Conservation (phyloP, 2,797 vertebrate species). For the Avahi laniger region DNA sequence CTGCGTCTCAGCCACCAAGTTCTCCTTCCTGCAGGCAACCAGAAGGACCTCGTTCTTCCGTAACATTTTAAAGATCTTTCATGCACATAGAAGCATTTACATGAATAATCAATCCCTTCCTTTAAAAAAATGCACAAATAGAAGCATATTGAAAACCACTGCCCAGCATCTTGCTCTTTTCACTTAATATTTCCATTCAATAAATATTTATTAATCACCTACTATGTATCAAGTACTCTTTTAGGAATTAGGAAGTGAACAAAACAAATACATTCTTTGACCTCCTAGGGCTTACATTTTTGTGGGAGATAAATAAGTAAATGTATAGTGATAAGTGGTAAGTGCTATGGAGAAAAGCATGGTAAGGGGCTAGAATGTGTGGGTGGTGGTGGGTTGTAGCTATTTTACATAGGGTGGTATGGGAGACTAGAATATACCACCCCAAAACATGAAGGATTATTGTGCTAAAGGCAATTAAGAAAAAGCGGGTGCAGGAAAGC, state of each 20-base stretch:
- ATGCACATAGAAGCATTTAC: background rate
- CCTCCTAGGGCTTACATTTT: background rate
- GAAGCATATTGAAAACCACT: background rate
- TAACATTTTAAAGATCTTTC: background rate
- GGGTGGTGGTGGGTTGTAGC: background rate
- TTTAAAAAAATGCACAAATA: background rate
- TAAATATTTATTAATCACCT: background rate
- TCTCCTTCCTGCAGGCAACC: background rate
- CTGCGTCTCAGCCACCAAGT: background rate
- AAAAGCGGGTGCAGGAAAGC: background rate
- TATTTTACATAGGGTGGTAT: background rate
- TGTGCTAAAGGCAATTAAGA: background rate
- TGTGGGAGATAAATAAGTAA: background rate
- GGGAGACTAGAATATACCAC: background rate
- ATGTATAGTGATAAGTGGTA: background rate
- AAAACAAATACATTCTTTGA: background rate
- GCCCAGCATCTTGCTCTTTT: background rate
- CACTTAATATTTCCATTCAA: background rate
- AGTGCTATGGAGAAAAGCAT: background rate
- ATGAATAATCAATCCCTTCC: background rate
- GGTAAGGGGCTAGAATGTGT: background rate
- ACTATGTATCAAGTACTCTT: background rate
- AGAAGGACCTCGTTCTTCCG: background rate
- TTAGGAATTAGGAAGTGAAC: constrained; percentile 3
- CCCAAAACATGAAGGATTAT: background rate